These are phyloP conservation scores for Syrmaticus mikado DNA, from an alignment of 2,113 vertebrate species.

Conservation along the genomic window DNA sequence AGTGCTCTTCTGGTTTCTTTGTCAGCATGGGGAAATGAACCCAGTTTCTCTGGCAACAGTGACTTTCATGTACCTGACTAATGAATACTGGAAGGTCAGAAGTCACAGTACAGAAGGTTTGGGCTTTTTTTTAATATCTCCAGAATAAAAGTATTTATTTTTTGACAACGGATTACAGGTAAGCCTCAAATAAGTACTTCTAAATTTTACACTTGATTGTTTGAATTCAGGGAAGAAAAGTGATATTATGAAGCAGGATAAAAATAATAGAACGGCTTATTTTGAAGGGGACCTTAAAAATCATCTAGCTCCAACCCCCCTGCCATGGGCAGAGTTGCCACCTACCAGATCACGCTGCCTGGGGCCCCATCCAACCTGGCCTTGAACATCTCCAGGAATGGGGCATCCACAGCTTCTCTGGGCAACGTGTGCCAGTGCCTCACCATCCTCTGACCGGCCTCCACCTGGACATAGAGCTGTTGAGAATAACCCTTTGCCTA, in stretches of 20 bases:
- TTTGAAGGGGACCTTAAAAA: no score
- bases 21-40: background rate
- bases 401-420: no score
- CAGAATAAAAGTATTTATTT: background rate
- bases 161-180: background rate
- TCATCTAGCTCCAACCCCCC: no score
- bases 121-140: rapidly evolving
- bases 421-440: no score
- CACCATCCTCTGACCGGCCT: no score
- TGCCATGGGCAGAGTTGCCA: no score
- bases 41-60: background rate
- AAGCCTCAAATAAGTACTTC: background rate
- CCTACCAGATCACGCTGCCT: no score
- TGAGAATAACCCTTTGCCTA: no score
- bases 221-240: background rate
- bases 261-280: background rate
- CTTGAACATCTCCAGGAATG: no score
- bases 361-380: no score
- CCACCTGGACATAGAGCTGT: no score
- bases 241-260: background rate
- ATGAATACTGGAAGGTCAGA: slow-evolving; percentile 3
- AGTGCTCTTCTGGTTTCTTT: background rate
- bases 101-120: background rate
- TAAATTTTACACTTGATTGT: background rate
- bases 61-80: background rate